Percentiles rank a stretch among this genome's conserved stretches.
phyloP scores from a whole-genome alignment of 1,140 invertebrate genomes.

The Linepithema humile region DNA sequence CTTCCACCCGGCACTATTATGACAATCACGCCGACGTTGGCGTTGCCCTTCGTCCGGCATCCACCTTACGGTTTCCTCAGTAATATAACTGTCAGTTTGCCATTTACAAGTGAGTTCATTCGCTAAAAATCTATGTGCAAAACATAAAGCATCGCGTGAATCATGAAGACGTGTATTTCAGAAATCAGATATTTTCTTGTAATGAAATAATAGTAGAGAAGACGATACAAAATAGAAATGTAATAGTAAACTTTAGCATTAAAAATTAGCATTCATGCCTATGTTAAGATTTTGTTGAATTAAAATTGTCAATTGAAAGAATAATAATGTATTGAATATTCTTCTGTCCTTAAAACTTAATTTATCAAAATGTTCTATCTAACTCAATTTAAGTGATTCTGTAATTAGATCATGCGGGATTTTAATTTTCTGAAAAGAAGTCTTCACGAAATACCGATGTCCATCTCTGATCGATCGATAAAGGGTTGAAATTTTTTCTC shows the following conservation, averaged over 20 bases:
- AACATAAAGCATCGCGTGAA: not conserved
- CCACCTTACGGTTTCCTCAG: constrained; percentile 93
- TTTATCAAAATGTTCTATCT: too few species aligned
- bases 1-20: constrained; percentile 92
- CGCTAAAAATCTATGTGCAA: not conserved
- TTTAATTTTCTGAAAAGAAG: too few species aligned
- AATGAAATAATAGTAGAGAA: not conserved
- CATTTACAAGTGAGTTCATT: constrained; percentile 91
- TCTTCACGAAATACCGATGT: too few species aligned
- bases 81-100: constrained; percentile 93
- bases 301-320: not conserved
- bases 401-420: too few species aligned
- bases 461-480: too few species aligned
- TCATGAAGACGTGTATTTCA: not conserved
- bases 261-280: not conserved
- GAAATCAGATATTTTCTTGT: not conserved
- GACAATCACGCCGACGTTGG: constrained; percentile 91
- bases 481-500: too few species aligned
- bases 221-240: not conserved
- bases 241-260: too few species aligned
- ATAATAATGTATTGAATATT: not conserved
- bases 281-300: not conserved
- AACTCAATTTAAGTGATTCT: too few species aligned
- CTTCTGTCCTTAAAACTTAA: not conserved
- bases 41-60: constrained; percentile 92